These are phyloP conservation scores for Holothuria leucospilota DNA, from an alignment of 53 echinoderm and acorn worm species.

Conservation along the genomic window DNA sequence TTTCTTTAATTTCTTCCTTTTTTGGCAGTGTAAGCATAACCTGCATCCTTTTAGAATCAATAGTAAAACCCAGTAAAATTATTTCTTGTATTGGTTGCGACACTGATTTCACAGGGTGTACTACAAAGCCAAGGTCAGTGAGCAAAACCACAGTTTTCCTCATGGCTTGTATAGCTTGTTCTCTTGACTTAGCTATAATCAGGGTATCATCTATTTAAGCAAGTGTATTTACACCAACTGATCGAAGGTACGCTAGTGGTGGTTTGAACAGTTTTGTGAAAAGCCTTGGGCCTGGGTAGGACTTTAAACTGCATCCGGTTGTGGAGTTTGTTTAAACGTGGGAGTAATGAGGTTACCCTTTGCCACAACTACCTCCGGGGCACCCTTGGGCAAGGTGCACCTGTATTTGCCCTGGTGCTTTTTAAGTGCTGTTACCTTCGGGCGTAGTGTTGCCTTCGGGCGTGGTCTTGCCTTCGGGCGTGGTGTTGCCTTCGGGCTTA, in stretches of 20 bases:
- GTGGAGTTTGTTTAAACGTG: too few species aligned
- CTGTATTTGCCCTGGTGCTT: too few species aligned
- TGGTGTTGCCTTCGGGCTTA: too few species aligned
- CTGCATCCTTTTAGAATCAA: conserved; percentile 58
- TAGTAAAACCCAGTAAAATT: conserved; percentile 58
- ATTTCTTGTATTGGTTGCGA: conserved; percentile 58
- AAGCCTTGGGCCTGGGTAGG: too few species aligned
- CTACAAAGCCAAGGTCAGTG: conserved; percentile 39
- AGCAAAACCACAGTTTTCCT: conserved; percentile 1
- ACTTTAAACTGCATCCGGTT: too few species aligned
- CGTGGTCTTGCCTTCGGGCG: too few species aligned
- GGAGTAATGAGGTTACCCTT: too few species aligned
- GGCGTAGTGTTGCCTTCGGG: too few species aligned
- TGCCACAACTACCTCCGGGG: too few species aligned
- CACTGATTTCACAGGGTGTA: conserved; percentile 66
- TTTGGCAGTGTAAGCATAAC: conserved; percentile 18
- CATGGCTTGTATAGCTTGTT: neutral
- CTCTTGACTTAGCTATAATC: neutral
- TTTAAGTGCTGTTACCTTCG: too few species aligned
- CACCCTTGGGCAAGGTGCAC: too few species aligned
- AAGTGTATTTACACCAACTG: conserved; percentile 6
- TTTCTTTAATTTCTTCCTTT: conserved; percentile 53
- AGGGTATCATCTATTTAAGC: conserved; percentile 52
- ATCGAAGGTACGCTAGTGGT: conserved; percentile 23
- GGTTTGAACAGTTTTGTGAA: conserved; percentile 69